These are phyloP conservation scores for Diploscapter pachys DNA, from an alignment of 1,140 invertebrate species.

Conservation along the genomic window DNA sequence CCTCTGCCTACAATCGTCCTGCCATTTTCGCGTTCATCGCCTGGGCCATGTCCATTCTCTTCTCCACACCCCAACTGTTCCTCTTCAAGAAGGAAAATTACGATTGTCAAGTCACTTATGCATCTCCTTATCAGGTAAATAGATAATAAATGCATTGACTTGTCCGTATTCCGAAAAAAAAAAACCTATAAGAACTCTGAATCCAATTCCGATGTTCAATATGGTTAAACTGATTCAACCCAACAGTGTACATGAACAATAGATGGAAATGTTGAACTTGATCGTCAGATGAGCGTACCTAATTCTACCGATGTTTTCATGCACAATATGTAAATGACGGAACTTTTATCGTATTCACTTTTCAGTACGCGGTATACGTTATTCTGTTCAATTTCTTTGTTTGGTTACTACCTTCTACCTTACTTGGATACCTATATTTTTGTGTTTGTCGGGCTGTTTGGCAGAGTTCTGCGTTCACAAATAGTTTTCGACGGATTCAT, in stretches of 20 bases:
- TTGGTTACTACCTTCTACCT: constrained; percentile 45
- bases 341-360: neutral
- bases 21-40: constrained; percentile 56
- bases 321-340: too few relatives aligned
- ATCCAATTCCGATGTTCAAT: neutral
- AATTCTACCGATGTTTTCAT: too few relatives aligned
- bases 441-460: constrained; percentile 53
- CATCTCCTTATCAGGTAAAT: constrained; percentile 3
- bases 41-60: constrained; percentile 58
- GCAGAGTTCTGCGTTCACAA: constrained; percentile 36
- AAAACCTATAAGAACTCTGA: too few relatives aligned
- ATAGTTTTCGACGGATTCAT: constrained; percentile 5
- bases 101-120: constrained; percentile 30
- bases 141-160: too few relatives aligned
- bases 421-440: constrained; percentile 46
- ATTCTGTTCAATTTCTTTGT: constrained; percentile 46
- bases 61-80: constrained; percentile 59
- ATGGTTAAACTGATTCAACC: too few relatives aligned
- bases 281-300: too few relatives aligned
- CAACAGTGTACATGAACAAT: too few relatives aligned
- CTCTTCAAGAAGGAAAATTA: constrained; percentile 54
- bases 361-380: constrained; percentile 44
- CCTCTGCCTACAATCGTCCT: constrained; percentile 43
- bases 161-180: too few relatives aligned
- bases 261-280: too few relatives aligned